phyloP scores from a whole-genome alignment of 2,113 vertebrate species.

The Stictonetta naevosa region DNA sequence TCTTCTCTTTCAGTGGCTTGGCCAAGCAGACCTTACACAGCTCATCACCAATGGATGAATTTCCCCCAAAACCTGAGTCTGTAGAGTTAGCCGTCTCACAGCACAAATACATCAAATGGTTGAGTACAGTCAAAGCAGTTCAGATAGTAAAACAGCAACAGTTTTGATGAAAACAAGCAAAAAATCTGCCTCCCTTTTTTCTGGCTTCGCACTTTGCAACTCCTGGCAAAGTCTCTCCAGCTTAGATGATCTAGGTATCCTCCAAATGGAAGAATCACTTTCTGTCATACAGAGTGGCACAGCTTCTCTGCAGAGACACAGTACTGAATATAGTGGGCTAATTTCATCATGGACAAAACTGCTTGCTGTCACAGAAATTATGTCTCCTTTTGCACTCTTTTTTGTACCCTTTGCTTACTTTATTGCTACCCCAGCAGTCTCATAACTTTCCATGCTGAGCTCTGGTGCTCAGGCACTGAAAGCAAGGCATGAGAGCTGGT shows the following conservation, averaged over 20 bases:
- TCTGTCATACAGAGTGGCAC: background rate
- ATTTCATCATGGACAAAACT: background rate
- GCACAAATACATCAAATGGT: background rate
- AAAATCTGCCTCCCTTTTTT: background rate
- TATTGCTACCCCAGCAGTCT: background rate
- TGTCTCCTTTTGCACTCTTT: background rate
- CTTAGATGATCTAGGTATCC: background rate
- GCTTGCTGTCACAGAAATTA: background rate
- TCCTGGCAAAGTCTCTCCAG: background rate
- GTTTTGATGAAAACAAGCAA: background rate
- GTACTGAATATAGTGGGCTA: background rate
- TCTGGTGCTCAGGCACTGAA: background rate
- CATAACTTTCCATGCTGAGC: background rate
- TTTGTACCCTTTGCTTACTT: background rate
- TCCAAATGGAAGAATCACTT: background rate
- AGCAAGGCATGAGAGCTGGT: background rate
- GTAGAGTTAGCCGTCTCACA: background rate
- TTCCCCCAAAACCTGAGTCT: background rate
- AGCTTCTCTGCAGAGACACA: background rate
- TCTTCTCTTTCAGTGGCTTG: background rate
- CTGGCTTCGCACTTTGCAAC: background rate
- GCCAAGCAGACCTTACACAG: background rate
- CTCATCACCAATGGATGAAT: accelerated
- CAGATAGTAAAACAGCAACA: background rate
- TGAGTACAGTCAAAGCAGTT: background rate